Evolutionary conservation across 2,797 vertebrate genomes (phyloP), one percentile per base, ranked within the genome.

Genomic region (Prionace glauca): DNA sequence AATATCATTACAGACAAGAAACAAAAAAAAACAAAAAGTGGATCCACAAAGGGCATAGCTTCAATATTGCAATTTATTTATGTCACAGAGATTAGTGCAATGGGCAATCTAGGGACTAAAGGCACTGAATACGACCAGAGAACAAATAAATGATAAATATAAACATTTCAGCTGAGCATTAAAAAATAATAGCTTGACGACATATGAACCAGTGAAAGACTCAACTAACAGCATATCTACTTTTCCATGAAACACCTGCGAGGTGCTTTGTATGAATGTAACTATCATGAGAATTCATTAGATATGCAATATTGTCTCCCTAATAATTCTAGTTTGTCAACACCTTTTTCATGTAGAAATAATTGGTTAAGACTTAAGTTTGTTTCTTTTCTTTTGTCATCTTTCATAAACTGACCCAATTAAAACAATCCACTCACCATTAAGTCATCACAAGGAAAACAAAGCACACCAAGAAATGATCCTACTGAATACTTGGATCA

Each of bases 71-170:
- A 29, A 3, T 32, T n/a, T 60, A 62, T 4, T 90, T 62, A 56
- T 32, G n/a, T 5, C 16, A n/a, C 16, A 62, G 60, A 84, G 4
- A 22, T 41, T 81, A 20, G 56, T 60, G 62, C 0, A 90, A 16
- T 90, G 32, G 56, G 2, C 62, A 18, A 90, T 0, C 56, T 60
- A 1, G 50, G 29, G 56, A 90, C 22, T 32, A 60, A 56, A 60
- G 62, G 29, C 56, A 32, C 86, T 88, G 22, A 88, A 16, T 29
- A 56, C 24, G 26, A 88, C 11, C 45, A 90, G 62, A 62, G 87
- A 11, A 62, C 87, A 90, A 90, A 62, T 16, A 90, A 90, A 90
- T 56, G 32, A 90, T 62, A 90, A 90, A 90, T 90, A 62, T 84
- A 65, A 65, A 65, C 16, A 84, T 90, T 62, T 32, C 0, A 90